Percentiles rank a stretch among this genome's conserved stretches.
These are phyloP conservation scores for Catostylus mosaicus DNA, from an alignment of 30 jellyfish, hydroid and myxozoan species.

Conservation along the genomic window DNA sequence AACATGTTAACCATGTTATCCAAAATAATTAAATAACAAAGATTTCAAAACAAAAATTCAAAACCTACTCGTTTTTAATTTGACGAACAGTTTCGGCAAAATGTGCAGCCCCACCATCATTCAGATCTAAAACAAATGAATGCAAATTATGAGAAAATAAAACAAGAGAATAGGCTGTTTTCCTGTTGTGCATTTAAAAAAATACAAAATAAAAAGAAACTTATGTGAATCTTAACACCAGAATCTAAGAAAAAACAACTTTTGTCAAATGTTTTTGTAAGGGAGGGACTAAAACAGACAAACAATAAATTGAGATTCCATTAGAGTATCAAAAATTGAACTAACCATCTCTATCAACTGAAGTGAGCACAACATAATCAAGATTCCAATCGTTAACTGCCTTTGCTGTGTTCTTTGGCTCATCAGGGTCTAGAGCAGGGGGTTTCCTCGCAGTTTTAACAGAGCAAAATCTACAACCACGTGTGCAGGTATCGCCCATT, in stretches of 20 bases:
- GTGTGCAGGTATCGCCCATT: constrained; percentile 97
- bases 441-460: constrained; percentile 98
- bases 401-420: constrained; percentile 93
- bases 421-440: constrained; percentile 95
- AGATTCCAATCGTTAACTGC: constrained; percentile 89
- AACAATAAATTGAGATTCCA: too few species aligned
- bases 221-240: too few species aligned
- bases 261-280: too few species aligned
- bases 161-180: too few species aligned
- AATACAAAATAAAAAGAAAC: background rate
- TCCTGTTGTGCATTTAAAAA: background rate
- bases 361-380: constrained; percentile 90
- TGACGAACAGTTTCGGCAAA: constrained; percentile 92
- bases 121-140: constrained; percentile 41
- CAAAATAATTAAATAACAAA: too few species aligned
- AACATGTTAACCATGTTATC: too few species aligned
- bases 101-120: constrained; percentile 96
- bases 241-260: too few species aligned
- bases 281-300: too few species aligned
- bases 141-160: too few species aligned
- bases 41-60: too few species aligned
- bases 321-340: too few species aligned
- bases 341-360: constrained; percentile 98
- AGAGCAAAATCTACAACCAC: constrained; percentile 99
- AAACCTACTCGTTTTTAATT: constrained; percentile 68